phyloP scores from a whole-genome alignment of 2,797 vertebrate genomes.

The Vultur gryphus region DNA sequence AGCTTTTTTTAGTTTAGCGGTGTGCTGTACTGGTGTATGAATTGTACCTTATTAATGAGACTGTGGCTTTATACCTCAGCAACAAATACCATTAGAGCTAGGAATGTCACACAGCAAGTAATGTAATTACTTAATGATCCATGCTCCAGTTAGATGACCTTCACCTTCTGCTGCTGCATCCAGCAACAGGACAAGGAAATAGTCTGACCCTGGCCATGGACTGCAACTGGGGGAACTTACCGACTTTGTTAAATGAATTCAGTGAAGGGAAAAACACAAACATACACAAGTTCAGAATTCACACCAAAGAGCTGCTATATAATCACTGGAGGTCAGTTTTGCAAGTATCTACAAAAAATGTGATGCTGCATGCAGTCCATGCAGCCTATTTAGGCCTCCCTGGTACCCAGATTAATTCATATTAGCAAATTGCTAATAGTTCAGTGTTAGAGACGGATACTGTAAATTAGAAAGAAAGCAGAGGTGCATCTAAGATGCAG shows the following conservation, averaged over 20 bases:
- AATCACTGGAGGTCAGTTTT: not conserved
- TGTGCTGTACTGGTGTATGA: not conserved
- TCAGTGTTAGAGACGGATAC: not conserved
- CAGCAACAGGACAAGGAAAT: not conserved
- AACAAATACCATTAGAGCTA: not conserved
- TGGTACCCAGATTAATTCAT: not conserved
- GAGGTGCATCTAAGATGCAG: not conserved
- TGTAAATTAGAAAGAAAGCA: not conserved
- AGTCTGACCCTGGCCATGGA: not conserved
- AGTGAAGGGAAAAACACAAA: not conserved
- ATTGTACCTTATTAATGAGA: not conserved
- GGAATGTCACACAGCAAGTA: not conserved
- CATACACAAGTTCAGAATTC: not conserved
- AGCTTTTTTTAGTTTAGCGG: not conserved
- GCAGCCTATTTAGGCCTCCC: not conserved
- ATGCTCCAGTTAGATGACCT: not conserved
- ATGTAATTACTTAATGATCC: not conserved
- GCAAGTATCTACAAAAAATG: not conserved
- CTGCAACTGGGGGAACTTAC: not conserved
- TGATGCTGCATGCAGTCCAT: not conserved
- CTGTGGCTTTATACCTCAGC: not conserved
- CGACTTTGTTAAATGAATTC: not conserved
- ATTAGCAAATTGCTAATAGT: not conserved
- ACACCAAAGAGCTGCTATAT: not conserved
- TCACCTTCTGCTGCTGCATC: not conserved